Evolutionary conservation across 1,140 invertebrate species (phyloP), one percentile per base, ranked within the genome.

Genomic region (Olivierus martensii): DNA sequence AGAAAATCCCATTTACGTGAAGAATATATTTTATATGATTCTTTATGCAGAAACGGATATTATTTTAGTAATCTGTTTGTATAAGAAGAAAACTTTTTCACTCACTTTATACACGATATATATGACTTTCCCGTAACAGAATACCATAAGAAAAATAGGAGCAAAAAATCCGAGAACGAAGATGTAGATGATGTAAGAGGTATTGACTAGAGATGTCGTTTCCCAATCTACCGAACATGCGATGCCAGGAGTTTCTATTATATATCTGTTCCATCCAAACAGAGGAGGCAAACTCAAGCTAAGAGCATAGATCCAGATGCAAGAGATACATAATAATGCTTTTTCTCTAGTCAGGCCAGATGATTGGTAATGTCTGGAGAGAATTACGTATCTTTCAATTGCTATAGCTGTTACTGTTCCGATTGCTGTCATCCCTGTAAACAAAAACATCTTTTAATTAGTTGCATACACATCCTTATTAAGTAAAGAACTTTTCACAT

Each of bases 201-300:
- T 61, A 53, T 73, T 73, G 36, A 61, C 58, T 1, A 59, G 21
- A 5, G 65, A 67, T 36, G 64, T 62, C 4, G 70, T 72, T 21
- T 71, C 62, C 62, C 76, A 78, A 61, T 78, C 75, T 64, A 75
- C 75, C 0, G 75, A 75, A 51, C 75, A 78, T 0, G 73, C 74
- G 2, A 74, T 76, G 34, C 70, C 66, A 11, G 77, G 67, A 7
- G 71, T 70, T 63, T 77, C 75, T 1, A 68, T 62, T 0, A 73
- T 66, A 61, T 76, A 78, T 3, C 66, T 55, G 3, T 74, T 69
- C 70, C 73, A 77, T 10, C 75, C 75, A 49, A 76, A 71, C 12
- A 76, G 64, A 0, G 76, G 76, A 5, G 75, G 74, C 2, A 72
- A 17, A 0, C 70, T 63, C 49, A 75, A 65, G 12, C 61, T 52